Evolutionary conservation across 2,113 vertebrate species (phyloP).

Genomic region (Glareola pratincola): DNA sequence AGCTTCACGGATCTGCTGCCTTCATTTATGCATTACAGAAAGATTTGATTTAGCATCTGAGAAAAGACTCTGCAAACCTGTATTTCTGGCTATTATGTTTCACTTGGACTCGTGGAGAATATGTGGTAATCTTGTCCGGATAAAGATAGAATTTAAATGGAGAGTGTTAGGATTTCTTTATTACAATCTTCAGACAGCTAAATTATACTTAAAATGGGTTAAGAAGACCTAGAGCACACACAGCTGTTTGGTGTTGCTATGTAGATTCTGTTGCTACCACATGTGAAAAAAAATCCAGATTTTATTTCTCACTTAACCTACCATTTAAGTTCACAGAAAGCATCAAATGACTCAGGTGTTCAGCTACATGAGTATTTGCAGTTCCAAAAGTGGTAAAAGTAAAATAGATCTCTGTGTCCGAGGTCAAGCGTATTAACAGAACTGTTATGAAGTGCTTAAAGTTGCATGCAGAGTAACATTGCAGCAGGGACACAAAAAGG

Average conservation of each 20-base stretch:
- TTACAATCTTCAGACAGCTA: constrained; percentile 4
- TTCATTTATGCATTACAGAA: background rate
- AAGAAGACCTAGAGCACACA: background rate
- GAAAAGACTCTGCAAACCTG: background rate
- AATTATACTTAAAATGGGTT: background rate
- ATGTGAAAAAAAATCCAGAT: background rate
- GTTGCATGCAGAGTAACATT: background rate
- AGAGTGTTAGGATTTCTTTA: background rate
- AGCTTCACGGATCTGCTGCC: background rate
- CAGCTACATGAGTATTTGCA: background rate
- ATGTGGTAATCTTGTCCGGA: background rate
- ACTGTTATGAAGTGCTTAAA: background rate
- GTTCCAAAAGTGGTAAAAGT: background rate
- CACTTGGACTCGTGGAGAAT: background rate
- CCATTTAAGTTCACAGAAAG: constrained; percentile 2
- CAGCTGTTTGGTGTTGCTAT: constrained; percentile 24
- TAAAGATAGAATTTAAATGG: background rate
- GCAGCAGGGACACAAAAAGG: background rate
- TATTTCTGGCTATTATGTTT: background rate
- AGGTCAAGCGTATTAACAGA: background rate
- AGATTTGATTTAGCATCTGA: background rate
- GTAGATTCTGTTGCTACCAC: constrained; percentile 18
- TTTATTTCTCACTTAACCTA: background rate
- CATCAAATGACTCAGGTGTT: background rate
- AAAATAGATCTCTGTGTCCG: background rate